A percentile compares a stretch with the other conserved stretches of the same genome.
Evolutionary conservation across 2,113 vertebrate genomes (phyloP).

Genomic region (Crypturellus undulatus): DNA sequence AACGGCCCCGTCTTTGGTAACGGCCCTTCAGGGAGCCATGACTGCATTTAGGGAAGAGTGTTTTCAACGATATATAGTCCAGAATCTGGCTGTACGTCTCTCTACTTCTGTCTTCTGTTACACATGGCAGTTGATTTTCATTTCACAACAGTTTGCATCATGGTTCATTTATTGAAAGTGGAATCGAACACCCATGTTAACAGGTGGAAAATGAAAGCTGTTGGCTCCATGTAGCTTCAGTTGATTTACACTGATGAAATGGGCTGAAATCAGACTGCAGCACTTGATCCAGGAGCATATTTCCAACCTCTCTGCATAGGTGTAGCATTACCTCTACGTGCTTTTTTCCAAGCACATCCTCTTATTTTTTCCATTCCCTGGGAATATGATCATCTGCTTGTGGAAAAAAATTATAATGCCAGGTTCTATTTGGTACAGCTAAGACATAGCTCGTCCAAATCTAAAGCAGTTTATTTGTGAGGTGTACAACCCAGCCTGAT

Average conservation of each 20-base stretch:
- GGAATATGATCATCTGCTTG: slow-evolving; percentile 8
- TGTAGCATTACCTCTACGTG: slow-evolving; percentile 2
- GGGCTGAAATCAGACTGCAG: not conserved
- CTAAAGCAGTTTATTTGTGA: not conserved
- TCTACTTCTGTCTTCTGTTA: not conserved
- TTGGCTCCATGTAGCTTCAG: not conserved
- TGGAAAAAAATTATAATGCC: not conserved
- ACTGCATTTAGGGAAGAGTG: not conserved
- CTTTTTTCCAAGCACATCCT: not conserved
- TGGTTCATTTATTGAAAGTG: not conserved
- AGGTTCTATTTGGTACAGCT: not conserved
- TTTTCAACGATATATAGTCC: not conserved
- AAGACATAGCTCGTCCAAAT: not conserved
- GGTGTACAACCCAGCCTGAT: not conserved
- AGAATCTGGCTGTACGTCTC: not conserved
- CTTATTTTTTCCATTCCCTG: slow-evolving; percentile 14
- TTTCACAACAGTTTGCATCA: not conserved
- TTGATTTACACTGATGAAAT: not conserved
- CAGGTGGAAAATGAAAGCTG: slow-evolving; percentile 47
- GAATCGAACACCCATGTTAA: slow-evolving; percentile 18
- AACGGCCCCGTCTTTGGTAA: not conserved
- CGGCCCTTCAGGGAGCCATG: not conserved
- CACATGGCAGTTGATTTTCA: not conserved
- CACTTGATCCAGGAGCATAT: not conserved
- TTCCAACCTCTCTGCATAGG: slow-evolving; percentile 5